phyloP scores from a whole-genome alignment of 2,888 invertebrate genomes.

The Macropis europaea region DNA sequence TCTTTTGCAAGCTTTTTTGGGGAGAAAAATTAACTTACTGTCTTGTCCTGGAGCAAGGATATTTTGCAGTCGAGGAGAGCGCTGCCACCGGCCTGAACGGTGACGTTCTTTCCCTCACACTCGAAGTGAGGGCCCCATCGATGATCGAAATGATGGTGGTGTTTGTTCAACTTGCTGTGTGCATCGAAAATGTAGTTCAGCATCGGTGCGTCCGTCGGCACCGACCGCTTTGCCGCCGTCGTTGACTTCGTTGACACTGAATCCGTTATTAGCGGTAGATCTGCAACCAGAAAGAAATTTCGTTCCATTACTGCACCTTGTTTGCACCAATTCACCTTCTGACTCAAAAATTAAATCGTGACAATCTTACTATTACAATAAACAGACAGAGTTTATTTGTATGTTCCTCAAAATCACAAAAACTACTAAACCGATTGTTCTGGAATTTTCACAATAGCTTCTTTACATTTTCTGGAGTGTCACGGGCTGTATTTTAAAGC shows the following conservation, averaged over 20 bases:
- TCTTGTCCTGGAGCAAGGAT: constrained; percentile 88
- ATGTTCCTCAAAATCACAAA: too few species aligned
- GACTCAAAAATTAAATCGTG: too few species aligned
- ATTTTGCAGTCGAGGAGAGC: constrained; percentile 88
- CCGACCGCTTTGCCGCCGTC: constrained; percentile 69
- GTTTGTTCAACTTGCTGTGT: constrained; percentile 86
- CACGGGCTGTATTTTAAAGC: too few species aligned
- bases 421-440: too few species aligned
- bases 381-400: too few species aligned
- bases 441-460: too few species aligned
- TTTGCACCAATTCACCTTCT: too few species aligned
- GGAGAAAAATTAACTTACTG: constrained; percentile 82
- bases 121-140: constrained; percentile 89
- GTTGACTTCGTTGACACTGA: constrained; percentile 63
- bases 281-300: constrained; percentile 57
- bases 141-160: constrained; percentile 84
- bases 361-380: too few species aligned
- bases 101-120: constrained; percentile 86
- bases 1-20: too few species aligned
- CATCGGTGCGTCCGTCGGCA: constrained; percentile 85
- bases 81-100: constrained; percentile 87
- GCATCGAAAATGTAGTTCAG: constrained; percentile 88
- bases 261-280: constrained; percentile 59
- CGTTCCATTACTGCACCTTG: too few species aligned
- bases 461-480: too few species aligned